These are phyloP conservation scores for Pogonomyrmex californicus DNA, from an alignment of 1,140 invertebrate species.

Conservation along the genomic window DNA sequence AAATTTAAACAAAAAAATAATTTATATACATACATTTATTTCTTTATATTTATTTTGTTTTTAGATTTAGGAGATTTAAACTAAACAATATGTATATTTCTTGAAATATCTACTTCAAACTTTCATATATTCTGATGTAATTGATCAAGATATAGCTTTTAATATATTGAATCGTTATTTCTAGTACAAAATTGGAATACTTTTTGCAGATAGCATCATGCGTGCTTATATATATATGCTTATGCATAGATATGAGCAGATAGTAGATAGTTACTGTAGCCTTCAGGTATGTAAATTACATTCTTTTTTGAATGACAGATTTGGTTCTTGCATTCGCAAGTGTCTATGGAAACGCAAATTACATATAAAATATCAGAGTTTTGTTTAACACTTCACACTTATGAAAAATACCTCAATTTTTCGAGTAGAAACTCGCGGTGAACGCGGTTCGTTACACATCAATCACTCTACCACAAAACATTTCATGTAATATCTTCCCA, in stretches of 20 bases:
- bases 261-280: background rate
- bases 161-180: background rate
- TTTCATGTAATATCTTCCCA: constrained; percentile 45
- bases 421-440: constrained; percentile 14
- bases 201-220: background rate
- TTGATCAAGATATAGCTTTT: background rate
- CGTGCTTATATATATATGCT: background rate
- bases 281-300: background rate
- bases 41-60: background rate
- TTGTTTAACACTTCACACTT: constrained; percentile 19
- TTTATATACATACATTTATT: background rate
- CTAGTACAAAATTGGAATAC: constrained; percentile 11
- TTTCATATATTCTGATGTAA: constrained; percentile 1
- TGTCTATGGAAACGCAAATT: background rate
- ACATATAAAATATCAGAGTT: background rate
- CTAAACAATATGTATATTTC: background rate
- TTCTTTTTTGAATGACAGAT: constrained; percentile 1
- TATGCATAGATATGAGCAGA: background rate
- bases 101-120: background rate
- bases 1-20: background rate
- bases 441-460: constrained; percentile 40
- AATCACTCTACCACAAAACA: constrained; percentile 53
- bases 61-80: background rate
- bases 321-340: constrained; percentile 9
- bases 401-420: background rate